Conservation (phyloP, 2,113 vertebrate species). For the Fulica atra region DNA sequence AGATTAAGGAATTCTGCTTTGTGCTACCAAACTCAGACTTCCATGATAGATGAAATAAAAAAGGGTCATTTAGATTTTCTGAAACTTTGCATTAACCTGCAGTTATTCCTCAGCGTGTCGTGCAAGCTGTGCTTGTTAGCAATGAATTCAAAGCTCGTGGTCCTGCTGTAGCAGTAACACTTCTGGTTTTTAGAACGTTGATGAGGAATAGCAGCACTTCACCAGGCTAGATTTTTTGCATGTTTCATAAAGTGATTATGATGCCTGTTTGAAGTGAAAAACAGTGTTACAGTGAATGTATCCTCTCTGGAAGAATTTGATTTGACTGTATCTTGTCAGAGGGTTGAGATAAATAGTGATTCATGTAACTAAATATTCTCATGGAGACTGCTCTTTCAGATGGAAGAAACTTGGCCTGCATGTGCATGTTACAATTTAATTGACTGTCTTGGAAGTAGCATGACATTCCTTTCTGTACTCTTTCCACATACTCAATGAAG, state of each 20-base stretch:
- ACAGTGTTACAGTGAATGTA: neutral
- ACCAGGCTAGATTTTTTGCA: neutral
- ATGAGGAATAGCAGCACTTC: neutral
- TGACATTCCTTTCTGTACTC: neutral
- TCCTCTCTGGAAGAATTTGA: neutral
- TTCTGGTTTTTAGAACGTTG: neutral
- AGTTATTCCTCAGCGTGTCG: neutral
- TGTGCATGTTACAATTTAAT: neutral
- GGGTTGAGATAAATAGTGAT: neutral
- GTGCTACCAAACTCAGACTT: neutral
- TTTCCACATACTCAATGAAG: neutral
- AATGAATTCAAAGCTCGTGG: neutral
- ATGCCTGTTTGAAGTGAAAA: neutral
- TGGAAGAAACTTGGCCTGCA: neutral
- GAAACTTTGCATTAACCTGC: neutral
- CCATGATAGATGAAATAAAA: neutral
- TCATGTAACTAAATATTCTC: neutral
- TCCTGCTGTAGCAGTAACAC: neutral
- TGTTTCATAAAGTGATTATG: neutral
- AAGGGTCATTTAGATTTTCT: neutral
- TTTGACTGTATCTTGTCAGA: neutral
- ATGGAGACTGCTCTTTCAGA: neutral
- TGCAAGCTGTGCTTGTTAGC: neutral
- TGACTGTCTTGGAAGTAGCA: neutral
- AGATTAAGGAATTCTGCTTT: neutral